Evolutionary conservation across 2,888 invertebrate genomes (phyloP).

Genomic region (Ephialtes manifestator): DNA sequence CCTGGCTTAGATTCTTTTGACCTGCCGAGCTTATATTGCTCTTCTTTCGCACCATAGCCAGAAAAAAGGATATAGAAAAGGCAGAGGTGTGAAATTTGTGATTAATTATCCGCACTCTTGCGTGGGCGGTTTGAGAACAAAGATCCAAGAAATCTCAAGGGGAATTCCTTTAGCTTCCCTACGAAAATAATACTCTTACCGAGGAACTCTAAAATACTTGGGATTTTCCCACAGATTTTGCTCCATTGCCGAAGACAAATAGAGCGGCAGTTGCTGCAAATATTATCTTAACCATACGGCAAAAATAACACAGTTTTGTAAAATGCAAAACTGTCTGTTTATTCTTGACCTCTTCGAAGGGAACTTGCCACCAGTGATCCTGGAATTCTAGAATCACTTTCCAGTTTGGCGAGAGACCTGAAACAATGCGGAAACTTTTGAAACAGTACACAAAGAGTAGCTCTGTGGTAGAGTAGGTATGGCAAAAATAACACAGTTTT

Average conservation of each 20-base stretch:
- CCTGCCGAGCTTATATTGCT: conserved; percentile 14
- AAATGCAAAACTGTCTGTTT: conserved; percentile 45
- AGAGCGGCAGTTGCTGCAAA: conserved; percentile 9
- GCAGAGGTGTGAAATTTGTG: conserved; percentile 81
- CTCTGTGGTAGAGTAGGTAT: no score
- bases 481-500: no score
- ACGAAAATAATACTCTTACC: conserved; percentile 18
- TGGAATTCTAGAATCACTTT: background rate
- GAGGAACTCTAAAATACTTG: background rate
- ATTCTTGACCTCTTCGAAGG: conserved; percentile 5
- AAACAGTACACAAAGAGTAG: conserved; percentile 25
- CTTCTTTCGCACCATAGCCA: conserved; percentile 1
- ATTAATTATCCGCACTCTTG: conserved; percentile 79
- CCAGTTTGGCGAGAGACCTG: conserved; percentile 18
- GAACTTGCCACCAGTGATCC: background rate
- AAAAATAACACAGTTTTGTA: background rate
- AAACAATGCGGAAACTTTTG: conserved; percentile 34
- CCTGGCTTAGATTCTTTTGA: conserved; percentile 27
- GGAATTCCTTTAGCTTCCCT: conserved; percentile 4
- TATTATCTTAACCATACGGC: background rate
- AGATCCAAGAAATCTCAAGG: conserved; percentile 67
- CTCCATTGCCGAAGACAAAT: background rate
- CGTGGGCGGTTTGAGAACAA: conserved; percentile 67
- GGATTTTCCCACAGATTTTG: conserved; percentile 4
- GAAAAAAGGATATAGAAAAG: conserved; percentile 11